Evolutionary conservation across 1,140 invertebrate genomes (phyloP).

Genomic region (Trichonephila clavipes): DNA sequence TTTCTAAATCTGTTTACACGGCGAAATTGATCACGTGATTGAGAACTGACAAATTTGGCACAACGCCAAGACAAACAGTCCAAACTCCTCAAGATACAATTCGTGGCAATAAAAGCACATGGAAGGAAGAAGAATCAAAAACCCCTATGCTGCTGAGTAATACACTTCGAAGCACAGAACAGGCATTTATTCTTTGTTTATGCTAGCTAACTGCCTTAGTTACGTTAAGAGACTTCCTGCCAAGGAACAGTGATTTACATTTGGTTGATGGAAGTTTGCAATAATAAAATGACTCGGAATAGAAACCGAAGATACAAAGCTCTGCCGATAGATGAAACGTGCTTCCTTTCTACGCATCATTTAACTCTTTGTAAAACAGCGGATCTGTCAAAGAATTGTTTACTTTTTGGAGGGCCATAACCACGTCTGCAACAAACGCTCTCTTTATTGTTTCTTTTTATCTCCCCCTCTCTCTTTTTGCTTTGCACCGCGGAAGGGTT

Average conservation of each 20-base stretch:
- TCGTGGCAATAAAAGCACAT: neutral
- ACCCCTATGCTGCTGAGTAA: constrained; percentile 3
- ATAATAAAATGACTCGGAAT: constrained; percentile 34
- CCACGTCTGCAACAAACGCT: neutral
- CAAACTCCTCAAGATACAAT: neutral
- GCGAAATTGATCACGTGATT: neutral
- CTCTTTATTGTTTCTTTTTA: neutral
- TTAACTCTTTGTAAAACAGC: constrained; percentile 33
- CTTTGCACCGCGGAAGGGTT: too few relatives aligned
- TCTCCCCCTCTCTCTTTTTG: neutral
- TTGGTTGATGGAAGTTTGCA: constrained; percentile 19
- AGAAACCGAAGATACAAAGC: constrained; percentile 12
- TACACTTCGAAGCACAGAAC: neutral
- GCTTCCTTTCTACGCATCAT: neutral
- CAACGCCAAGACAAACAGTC: neutral
- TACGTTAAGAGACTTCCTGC: constrained; percentile 23
- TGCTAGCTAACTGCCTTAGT: constrained; percentile 9
- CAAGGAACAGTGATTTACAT: neutral
- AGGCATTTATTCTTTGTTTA: constrained; percentile 20
- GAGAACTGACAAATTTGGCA: neutral
- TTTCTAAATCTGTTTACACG: neutral
- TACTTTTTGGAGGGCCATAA: neutral
- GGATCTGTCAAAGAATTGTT: constrained; percentile 20
- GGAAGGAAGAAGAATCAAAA: constrained; percentile 2
- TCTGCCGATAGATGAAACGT: constrained; percentile 1